These are phyloP conservation scores for Egretta garzetta DNA, from an alignment of 2,113 vertebrate genomes.

Conservation along the genomic window DNA sequence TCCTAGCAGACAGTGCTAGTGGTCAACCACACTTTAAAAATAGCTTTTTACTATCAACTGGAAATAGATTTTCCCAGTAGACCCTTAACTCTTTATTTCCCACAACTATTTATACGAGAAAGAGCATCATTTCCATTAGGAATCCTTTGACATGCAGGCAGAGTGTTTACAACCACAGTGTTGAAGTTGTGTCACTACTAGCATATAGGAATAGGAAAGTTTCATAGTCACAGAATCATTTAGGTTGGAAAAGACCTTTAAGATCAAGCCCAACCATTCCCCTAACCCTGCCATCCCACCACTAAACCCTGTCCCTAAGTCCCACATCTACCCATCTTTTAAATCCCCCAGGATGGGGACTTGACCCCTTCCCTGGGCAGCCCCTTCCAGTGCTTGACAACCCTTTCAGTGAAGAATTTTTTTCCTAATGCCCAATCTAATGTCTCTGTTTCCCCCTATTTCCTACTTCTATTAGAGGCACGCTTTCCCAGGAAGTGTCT, in stretches of 20 bases:
- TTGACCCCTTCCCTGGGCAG: too few species aligned
- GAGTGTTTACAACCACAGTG: neutral
- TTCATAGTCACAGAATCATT: too few species aligned
- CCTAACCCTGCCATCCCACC: too few species aligned
- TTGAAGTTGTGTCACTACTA: neutral
- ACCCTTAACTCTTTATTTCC: neutral
- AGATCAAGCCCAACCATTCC: too few species aligned
- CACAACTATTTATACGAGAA: neutral
- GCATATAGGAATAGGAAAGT: neutral
- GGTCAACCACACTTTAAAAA: neutral
- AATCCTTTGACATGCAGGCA: neutral
- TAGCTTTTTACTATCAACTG: neutral
- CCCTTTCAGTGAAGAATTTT: too few species aligned
- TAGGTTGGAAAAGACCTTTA: too few species aligned
- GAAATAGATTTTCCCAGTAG: neutral
- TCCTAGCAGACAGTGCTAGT: neutral
- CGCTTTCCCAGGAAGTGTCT: neutral
- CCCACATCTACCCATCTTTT: too few species aligned
- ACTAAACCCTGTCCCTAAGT: too few species aligned
- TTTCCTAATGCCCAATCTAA: too few species aligned
- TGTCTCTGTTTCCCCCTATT: neutral
- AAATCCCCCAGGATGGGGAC: too few species aligned
- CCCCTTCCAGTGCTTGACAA: too few species aligned
- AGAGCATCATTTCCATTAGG: neutral
- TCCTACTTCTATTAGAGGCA: neutral